Evolutionary conservation across 2,797 vertebrate species (phyloP), one percentile per base, ranked within the genome.

Genomic region (Notamacropus eugenii): DNA sequence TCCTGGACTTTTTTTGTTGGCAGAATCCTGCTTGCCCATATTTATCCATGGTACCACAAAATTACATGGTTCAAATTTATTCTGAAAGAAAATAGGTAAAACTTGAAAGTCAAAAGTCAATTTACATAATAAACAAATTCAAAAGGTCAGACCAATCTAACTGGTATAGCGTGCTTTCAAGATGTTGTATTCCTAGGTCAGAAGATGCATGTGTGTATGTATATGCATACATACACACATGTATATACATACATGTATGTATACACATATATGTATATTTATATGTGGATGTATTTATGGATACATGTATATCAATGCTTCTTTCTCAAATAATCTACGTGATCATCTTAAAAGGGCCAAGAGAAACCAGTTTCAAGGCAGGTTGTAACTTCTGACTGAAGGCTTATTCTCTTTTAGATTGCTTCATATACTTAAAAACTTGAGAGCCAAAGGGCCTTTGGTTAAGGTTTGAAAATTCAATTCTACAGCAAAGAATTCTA

Each of bases 91-190:
- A n/a, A 22, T 9, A 52, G 1, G 0, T 19, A 58, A 56, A 14
- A 54, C 74, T 16, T 19, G 91, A 93, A 46, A n/a, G 13, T 14
- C 57, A 28, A 0, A n/a, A 67, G 31, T 54, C 12, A 11, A 0
- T 29, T 5, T 87, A 87, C 40, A 13, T 0, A 27, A 5, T 0
- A 10, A 54, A 13, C n/a, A 2, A 34, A 13, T 1, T 14, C 57
- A 34, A 31, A 14, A 13, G 24, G 59, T 3, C 40, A 6, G 6
- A 87, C 0, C 0, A 22, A 2, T 5, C 31, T 13, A 24, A 27
- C 0, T 0, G 2, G 11, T 8, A n/a, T 0, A 0, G 8, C 0
- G 0, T 6, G 5, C 1, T 1, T 16, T 50, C 67, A n/a, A 27
- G 10, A 92, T 27, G 0, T 1, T 91, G 22, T 91, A 34, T 10